Percentiles rank a stretch among this genome's conserved stretches.
Evolutionary conservation across 1,140 invertebrate genomes (phyloP).

Genomic region (Penaeus chinensis): DNA sequence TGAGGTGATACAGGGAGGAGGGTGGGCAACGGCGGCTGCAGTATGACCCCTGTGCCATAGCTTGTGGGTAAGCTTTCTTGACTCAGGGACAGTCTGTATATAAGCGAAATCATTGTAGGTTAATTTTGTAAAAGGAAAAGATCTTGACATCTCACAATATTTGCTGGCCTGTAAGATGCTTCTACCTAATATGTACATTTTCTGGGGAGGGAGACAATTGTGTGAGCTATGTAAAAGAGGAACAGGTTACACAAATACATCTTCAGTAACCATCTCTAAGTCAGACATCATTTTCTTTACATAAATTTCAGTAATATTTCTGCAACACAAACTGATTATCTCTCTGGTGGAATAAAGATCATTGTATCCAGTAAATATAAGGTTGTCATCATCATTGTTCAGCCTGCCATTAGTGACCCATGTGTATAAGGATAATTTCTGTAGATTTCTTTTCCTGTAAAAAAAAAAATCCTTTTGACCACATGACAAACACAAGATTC

Average conservation of each 20-base stretch:
- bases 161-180: neutral
- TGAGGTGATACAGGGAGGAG: constrained; percentile 15
- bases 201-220: neutral
- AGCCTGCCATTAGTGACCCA: no score
- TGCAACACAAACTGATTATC: neutral
- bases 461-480: no score
- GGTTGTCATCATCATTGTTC: no score
- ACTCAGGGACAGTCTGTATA: constrained; percentile 40
- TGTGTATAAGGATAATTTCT: no score
- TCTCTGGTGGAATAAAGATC: neutral
- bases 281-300: no score
- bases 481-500: neutral
- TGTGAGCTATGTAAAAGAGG: neutral
- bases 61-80: constrained; percentile 38
- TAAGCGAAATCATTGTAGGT: neutral
- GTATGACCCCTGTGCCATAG: constrained; percentile 20
- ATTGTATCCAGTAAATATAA: no score
- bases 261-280: no score
- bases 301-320: no score
- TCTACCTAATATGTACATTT: neutral
- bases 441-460: no score
- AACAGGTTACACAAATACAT: no score
- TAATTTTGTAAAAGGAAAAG: neutral
- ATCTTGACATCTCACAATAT: neutral
- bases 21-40: constrained; percentile 40